Percentiles rank a stretch among this genome's conserved stretches.
Evolutionary conservation across 2,797 vertebrate genomes (phyloP).

Genomic region (Florisuga fusca): DNA sequence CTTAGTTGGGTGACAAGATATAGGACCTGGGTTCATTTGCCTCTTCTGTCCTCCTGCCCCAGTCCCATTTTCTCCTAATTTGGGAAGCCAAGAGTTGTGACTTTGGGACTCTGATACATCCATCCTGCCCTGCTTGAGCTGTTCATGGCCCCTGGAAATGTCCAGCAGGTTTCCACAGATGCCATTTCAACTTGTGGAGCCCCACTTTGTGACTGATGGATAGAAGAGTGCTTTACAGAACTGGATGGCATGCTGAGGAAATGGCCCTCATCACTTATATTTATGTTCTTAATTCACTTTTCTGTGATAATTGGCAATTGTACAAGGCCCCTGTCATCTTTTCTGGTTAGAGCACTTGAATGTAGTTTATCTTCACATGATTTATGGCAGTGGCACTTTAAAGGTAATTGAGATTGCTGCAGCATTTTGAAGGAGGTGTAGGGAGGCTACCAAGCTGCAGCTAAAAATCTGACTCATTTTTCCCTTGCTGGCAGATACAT

Average conservation of each 20-base stretch:
- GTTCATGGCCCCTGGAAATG: neutral
- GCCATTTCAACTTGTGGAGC: neutral
- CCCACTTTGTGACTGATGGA: neutral
- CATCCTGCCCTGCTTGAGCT: too few species aligned
- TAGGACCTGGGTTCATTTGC: neutral
- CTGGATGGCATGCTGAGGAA: neutral
- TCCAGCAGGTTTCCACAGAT: accelerated
- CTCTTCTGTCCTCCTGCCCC: neutral
- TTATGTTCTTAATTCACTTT: conserved; percentile 49
- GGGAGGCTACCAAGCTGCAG: neutral
- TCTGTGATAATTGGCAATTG: neutral
- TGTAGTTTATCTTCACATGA: neutral
- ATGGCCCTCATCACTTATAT: conserved; percentile 18
- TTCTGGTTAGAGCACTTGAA: neutral
- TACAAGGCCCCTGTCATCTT: conserved; percentile 20
- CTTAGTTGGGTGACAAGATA: neutral
- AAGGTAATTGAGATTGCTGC: conserved; percentile 50
- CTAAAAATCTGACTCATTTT: neutral
- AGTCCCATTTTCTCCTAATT: neutral
- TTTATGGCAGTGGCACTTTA: conserved; percentile 18
- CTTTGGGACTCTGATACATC: neutral
- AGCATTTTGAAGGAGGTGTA: neutral
- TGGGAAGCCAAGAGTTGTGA: neutral
- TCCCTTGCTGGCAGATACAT: neutral
- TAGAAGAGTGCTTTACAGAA: neutral